Base-by-base conservation (phyloP, 2,797 vertebrate genomes). In the Anas flavirostris region DNA sequence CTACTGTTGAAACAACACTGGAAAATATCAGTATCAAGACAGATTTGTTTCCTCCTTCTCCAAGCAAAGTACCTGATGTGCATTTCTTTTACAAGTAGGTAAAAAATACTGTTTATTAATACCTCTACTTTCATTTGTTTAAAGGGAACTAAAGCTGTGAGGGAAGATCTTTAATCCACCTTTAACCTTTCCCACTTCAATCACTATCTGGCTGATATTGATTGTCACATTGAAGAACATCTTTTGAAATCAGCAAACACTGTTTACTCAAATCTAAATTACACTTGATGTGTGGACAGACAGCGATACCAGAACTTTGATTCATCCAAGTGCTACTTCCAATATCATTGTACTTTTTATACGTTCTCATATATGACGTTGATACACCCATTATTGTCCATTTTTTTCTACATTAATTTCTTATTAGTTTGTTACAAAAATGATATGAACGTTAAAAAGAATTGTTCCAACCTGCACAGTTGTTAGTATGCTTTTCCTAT, bases 21-120 rank as follows among this genome's bases (percentile, higher is more conserved):
- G 97, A 97, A 60, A 98, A 98, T 82, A 98, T 99, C 95, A 98
- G 90, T 64, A 96, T 98, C 48, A 98, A 96, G 93, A 96, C 98
- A 74, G 98, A 99, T 37, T 96, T 98, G 59, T 99, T 98, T 89
- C 97, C 98, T 19, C 89, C 95, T 53, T 96, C 98, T 63, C 95
- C 96, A 56, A 98, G 97, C 89, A 99, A 98, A 97, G 95, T 98
- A 80, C 98, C 98, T 5, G 99, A 99, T 94, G 97, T 99, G 48
- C 98, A 99, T 98, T 99, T 99, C 97, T 99, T 98, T 98, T 99
- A 99, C 98, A 98, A 98, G 99, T 99, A 98, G 96, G 98, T 98
- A 77, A 77, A 89, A 83, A 39, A 39, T 37, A 19, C 33, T 68
- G 9, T 16, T 72, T 76, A 41, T 39, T 52, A 19, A 15, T 33